Evolutionary conservation across 2,113 vertebrate genomes (phyloP), one percentile per base, ranked within the genome.

Genomic region (Calidris pygmaea): DNA sequence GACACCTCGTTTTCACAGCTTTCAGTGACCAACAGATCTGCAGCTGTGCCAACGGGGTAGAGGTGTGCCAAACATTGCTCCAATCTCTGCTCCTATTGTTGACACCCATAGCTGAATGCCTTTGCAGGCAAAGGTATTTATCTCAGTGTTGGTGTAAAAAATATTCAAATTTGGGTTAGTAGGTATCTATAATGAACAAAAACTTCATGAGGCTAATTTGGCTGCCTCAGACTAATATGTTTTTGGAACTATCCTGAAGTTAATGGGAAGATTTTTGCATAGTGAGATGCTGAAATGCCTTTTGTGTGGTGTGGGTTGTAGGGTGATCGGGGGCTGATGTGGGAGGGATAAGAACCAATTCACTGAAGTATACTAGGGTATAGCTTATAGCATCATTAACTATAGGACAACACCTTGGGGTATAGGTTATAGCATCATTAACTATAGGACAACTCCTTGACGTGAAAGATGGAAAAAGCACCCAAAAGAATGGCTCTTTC

Each of bases 11-110:
- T 59, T 80, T 53, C 87, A 23, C 52, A 50, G 22, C 22, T 73
- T 73, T 35, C 66, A 41, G 47, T 53, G 20, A 23, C 18, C 21
- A 35, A 10, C 23, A 59, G 39, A 73, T 14, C 9, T 1, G 1
- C 0, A 1, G 20, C 37, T 1, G 0, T 66, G 39, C 26, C 30
- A 43, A 50, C 29, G 26, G 6, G 19, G 35, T 56, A 45, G 13
- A 45, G 19, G 27, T 70, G 13, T 53, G 24, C 34, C 43, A 81
- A n/a, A 72, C 29, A 58, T 10, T 3, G 1, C 37, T 67, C 11
- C 37, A 23, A 4, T 79, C 21, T 63, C 43, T 84, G 12, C n/a
- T 41, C 3, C 3, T 56, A n/a, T 18, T 66, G 15, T 58, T 68
- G 56, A 30, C 15, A 66, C 3, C 6, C 12, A 27, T 19, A 72